These are phyloP conservation scores for Valencia hispanica DNA, from an alignment of 2,797 vertebrate genomes.

Conservation along the genomic window DNA sequence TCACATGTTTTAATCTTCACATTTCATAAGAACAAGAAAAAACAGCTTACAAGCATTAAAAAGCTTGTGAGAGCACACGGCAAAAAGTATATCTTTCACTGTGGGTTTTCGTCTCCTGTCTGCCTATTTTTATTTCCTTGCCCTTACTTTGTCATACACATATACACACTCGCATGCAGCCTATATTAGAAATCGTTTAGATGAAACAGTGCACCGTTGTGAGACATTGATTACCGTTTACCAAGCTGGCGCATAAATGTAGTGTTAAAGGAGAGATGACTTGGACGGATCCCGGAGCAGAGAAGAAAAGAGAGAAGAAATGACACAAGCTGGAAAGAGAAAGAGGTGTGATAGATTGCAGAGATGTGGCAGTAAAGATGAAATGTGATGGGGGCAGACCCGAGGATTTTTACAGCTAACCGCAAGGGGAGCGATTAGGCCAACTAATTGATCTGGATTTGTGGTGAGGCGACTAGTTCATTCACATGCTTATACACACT, in stretches of 20 bases:
- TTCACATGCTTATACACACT: constrained; percentile 12
- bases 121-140: neutral
- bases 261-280: constrained; percentile 58
- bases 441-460: constrained; percentile 71
- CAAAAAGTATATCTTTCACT: constrained; percentile 9
- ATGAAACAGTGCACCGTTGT: constrained; percentile 69
- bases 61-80: constrained; percentile 10
- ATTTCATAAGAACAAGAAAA: constrained; percentile 18
- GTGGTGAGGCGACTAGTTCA: constrained; percentile 42
- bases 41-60: constrained; percentile 16
- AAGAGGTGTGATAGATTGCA: constrained; percentile 55
- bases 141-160: neutral
- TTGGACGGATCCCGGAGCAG: constrained; percentile 32
- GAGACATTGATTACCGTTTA: constrained; percentile 84
- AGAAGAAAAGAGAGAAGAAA: constrained; percentile 17
- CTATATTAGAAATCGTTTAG: constrained; percentile 66
- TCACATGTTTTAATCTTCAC: constrained; percentile 45
- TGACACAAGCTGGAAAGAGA: constrained; percentile 14
- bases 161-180: constrained; percentile 6
- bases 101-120: neutral
- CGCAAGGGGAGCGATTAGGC: constrained; percentile 53
- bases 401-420: constrained; percentile 53
- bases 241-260: constrained; percentile 74
- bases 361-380: constrained; percentile 67
- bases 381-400: constrained; percentile 54